phyloP scores from a whole-genome alignment of 2,113 vertebrate genomes.

The Chloropsis cyanopogon region DNA sequence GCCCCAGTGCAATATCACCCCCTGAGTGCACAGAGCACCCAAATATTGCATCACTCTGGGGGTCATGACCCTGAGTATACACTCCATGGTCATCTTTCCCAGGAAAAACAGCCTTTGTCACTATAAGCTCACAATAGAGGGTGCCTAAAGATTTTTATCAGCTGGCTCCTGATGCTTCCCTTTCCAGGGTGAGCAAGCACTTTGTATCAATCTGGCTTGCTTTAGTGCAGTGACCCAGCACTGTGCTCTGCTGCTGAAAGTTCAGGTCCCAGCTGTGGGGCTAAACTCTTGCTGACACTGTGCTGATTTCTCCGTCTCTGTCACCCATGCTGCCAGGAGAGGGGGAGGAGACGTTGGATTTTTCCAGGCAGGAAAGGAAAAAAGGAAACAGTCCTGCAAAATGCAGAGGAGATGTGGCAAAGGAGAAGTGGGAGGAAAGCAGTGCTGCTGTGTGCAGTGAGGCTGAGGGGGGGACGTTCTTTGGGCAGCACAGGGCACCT shows the following conservation, averaged over 20 bases:
- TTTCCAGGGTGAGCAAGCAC: background rate
- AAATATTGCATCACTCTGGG: background rate
- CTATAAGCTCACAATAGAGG: background rate
- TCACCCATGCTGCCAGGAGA: background rate
- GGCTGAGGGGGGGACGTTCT: background rate
- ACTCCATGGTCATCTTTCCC: background rate
- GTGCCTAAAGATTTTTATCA: background rate
- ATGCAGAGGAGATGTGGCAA: background rate
- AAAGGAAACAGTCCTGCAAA: background rate
- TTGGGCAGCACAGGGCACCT: background rate
- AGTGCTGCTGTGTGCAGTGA: rapidly evolving
- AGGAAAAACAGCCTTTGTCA: background rate
- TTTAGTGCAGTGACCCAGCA: conserved; percentile 18
- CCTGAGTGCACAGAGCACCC: background rate
- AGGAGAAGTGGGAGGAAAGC: background rate
- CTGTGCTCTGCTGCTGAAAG: background rate
- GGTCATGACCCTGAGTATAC: background rate
- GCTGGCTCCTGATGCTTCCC: background rate
- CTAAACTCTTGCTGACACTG: conserved; percentile 39
- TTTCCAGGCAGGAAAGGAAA: background rate
- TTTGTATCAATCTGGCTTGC: conserved; percentile 29
- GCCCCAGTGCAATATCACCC: too few species aligned
- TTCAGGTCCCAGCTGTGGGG: conserved; percentile 36
- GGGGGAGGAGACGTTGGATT: background rate
- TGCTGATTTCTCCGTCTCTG: background rate